Percentiles rank a stretch among this genome's conserved stretches.
Conservation (phyloP, 2,797 vertebrate genomes). For the Falco rusticolus region DNA sequence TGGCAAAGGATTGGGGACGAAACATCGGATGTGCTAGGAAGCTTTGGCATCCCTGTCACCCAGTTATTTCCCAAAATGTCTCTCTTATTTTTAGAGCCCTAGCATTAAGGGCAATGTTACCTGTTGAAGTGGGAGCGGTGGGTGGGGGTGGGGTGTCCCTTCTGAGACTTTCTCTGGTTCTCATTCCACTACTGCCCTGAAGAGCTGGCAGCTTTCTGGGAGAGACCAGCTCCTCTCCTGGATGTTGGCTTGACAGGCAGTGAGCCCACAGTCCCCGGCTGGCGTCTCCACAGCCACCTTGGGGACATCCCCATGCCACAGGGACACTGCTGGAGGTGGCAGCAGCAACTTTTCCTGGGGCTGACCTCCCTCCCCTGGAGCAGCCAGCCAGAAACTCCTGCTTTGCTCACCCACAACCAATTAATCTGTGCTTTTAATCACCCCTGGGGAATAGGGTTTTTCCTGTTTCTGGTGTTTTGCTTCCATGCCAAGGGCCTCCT, state of each 20-base stretch:
- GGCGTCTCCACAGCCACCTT: not conserved
- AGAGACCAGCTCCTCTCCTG: not conserved
- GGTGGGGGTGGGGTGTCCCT: not conserved
- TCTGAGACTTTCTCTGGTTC: not conserved
- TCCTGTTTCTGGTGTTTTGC: not conserved
- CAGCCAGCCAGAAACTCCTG: not conserved
- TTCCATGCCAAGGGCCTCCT: not conserved
- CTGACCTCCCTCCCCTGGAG: not conserved
- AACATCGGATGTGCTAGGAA: not conserved
- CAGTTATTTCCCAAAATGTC: not conserved
- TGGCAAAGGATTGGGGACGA: not conserved
- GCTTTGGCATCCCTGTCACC: not conserved
- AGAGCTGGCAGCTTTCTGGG: not conserved
- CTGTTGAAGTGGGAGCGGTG: not conserved
- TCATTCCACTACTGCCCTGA: not conserved
- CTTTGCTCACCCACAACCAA: not conserved
- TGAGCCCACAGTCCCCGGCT: not conserved
- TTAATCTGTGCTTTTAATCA: not conserved
- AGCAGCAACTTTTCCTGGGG: not conserved
- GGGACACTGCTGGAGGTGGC: not conserved
- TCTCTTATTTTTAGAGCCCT: not conserved
- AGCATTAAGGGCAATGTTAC: not conserved
- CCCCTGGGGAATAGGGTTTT: not conserved
- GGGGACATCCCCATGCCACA: accelerated
- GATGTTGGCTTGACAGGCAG: not conserved